Evolutionary conservation across 2,888 invertebrate genomes (phyloP), one percentile per base, ranked within the genome.

Genomic region (Carterocephalus palaemon): DNA sequence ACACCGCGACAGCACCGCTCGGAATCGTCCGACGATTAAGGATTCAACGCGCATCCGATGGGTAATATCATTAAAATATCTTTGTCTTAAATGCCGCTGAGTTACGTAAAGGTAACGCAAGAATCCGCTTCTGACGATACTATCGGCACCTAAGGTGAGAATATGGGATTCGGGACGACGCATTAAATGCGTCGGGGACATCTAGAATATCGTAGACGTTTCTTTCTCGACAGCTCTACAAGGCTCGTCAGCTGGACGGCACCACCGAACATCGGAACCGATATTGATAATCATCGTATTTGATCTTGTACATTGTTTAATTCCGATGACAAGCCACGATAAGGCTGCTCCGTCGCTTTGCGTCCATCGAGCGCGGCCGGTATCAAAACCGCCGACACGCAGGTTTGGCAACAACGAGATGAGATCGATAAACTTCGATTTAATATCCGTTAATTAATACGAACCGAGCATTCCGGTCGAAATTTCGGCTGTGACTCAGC

Each of bases 401-500:
- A 69, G 73, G 84, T 84, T 85, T 82, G 82, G 79, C 85, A 84
- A 83, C 78, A 74, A 70, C 74, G 76, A 84, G 83, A 85, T 86
- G 74, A 65, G 70, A 62, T 67, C 78, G 85, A 84, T 86, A 85
- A 86, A 84, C 74, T 80, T 76, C 76, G 76, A 78, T 85, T 83
- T 82, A 80, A 85, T 82, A 83, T 82, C 76, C 80, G 84, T 85
- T 86, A 85, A 86, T 85, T 84, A 85, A 86, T 84, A 81, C 83
- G 72, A 76, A 70, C 73, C 77, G 71, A 75, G 75, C 75, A 82
- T 83, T 77, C 83, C 73, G 74, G 66, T 65, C 70, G 70, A 77
- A 76, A 75, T 77, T 77, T 76, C 67, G 78, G 73, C 72, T 76
- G 75, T 80, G 83, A 82, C 67, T 81, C 81, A 79, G 75, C 71